Base-by-base conservation (phyloP, 2,797 vertebrate species). In the Galaxias olidus region DNA sequence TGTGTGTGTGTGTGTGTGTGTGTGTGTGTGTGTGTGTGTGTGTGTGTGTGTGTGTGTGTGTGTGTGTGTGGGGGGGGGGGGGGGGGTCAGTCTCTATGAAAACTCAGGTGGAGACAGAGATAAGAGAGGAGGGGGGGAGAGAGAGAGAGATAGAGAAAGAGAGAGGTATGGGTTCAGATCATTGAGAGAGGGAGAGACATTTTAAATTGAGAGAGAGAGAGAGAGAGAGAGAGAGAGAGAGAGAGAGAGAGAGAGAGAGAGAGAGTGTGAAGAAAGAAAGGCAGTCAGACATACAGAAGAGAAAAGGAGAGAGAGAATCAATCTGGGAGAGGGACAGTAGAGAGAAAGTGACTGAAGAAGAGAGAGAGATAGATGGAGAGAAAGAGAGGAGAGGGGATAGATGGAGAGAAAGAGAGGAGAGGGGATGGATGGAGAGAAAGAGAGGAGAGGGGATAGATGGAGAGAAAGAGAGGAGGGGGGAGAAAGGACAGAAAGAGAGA, bases 11-110 rank as follows among this genome's bases (percentile, higher is more conserved):
- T 12, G 9, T 51, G 41, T 44, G 12, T 46, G 5, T 17, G n/a
- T 14, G 42, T 49, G 20, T 58, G 10, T 47, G 18, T 13, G 10
- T 45, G 20, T 18, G 20, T 30, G 20, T 60, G 20, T 40, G 40
- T 44, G 10, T 48, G 20, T 13, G 9, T 45, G 58, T 51, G 43
- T 15, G 54, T 56, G 61, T 48, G 19, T 53, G 12, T 30, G 43
- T 45, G 5, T 63, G 53, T 56, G 17, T 19, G 57, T 73, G n/a
- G n/a, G n/a, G 80, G 74, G 76, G 80, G 76, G 78, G 72, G 79
- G 77, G 82, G 9, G 20, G 18, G 80, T 74, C 74, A 78, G 78
- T 30, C 30, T 30, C 30, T 30, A 75, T 74, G 69, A 67, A 73
- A 76, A 63, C 44, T 61, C 65, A 63, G 45, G 51, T 66, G 68